These are phyloP conservation scores for Tetramorium simillimum DNA, from an alignment of 1,140 invertebrate genomes.

Conservation along the genomic window DNA sequence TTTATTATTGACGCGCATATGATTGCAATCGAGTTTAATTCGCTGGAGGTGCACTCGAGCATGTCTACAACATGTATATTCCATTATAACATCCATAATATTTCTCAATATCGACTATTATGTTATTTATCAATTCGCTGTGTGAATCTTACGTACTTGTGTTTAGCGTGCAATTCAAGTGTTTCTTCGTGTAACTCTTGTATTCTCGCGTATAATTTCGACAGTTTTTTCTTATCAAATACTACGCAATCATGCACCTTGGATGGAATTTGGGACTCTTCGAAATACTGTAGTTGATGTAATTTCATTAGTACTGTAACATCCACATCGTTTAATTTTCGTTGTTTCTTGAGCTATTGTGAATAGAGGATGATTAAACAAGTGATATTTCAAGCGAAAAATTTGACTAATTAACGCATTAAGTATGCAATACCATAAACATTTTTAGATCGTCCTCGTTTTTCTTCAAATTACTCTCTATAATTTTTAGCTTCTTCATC, in stretches of 20 bases:
- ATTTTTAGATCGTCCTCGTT: conserved; percentile 79
- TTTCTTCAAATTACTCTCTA: conserved; percentile 75
- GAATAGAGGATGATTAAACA: conserved; percentile 54
- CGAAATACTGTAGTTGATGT: conserved; percentile 89
- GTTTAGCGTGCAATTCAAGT: conserved; percentile 86
- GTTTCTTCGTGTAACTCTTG: conserved; percentile 89
- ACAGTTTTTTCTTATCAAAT: conserved; percentile 87
- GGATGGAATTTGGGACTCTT: conserved; percentile 82
- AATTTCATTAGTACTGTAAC: conserved; percentile 88
- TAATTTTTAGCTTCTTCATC: conserved; percentile 75
- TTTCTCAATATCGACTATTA: not conserved
- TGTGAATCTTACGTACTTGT: conserved; percentile 83
- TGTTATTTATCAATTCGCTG: not conserved
- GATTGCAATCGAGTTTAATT: conserved; percentile 86
- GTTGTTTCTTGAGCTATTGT: conserved; percentile 88
- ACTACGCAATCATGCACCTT: conserved; percentile 88
- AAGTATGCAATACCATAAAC: conserved; percentile 79
- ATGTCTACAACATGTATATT: conserved; percentile 74
- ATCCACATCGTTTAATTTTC: conserved; percentile 89
- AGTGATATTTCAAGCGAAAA: not conserved
- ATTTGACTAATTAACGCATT: not conserved
- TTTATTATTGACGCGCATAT: conserved; percentile 86
- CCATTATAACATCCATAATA: not conserved
- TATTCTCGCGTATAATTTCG: conserved; percentile 87
- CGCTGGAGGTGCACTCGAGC: conserved; percentile 85